Evolutionary conservation across 2,888 invertebrate species (phyloP).

Genomic region (Carcina quercana): DNA sequence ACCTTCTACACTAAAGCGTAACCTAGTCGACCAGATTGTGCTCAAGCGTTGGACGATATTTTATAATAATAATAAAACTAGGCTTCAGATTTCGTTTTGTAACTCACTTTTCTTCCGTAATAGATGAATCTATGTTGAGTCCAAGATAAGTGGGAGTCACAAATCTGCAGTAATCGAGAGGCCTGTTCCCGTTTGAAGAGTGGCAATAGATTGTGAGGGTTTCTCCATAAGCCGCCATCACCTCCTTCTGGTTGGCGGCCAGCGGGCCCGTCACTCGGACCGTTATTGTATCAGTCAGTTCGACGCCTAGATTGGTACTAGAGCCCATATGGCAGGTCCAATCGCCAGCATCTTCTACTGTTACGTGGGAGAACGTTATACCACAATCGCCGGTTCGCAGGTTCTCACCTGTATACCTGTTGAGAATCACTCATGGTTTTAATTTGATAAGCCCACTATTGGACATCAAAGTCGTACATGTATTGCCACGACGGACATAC

Average conservation of each 20-base stretch:
- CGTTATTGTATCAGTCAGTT: conserved; percentile 38
- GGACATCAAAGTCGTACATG: too few species aligned
- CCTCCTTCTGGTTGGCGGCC: conserved; percentile 39
- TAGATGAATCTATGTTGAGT: conserved; percentile 48
- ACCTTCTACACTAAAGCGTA: too few species aligned
- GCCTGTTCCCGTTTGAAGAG: conserved; percentile 47
- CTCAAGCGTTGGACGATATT: too few species aligned
- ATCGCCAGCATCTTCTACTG: conserved; percentile 39
- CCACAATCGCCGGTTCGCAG: conserved; percentile 60
- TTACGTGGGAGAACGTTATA: conserved; percentile 46
- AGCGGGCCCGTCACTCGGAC: conserved; percentile 61
- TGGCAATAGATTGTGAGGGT: conserved; percentile 50
- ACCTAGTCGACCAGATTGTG: too few species aligned
- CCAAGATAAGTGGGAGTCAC: conserved; percentile 48
- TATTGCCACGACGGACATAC: too few species aligned
- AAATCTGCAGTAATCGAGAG: conserved; percentile 66
- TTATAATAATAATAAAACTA: too few species aligned
- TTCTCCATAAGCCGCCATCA: conserved; percentile 27
- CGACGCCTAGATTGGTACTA: conserved; percentile 38
- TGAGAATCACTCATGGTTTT: too few species aligned
- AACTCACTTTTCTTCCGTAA: conserved; percentile 52
- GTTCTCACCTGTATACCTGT: conserved; percentile 56
- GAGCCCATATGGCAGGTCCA: conserved; percentile 71
- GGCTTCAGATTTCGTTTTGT: too few species aligned
- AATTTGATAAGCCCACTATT: too few species aligned